Percentiles rank a stretch among this genome's conserved stretches.
phyloP scores from a whole-genome alignment of 2,888 invertebrate genomes.

The Zaprionus lineosus region DNA sequence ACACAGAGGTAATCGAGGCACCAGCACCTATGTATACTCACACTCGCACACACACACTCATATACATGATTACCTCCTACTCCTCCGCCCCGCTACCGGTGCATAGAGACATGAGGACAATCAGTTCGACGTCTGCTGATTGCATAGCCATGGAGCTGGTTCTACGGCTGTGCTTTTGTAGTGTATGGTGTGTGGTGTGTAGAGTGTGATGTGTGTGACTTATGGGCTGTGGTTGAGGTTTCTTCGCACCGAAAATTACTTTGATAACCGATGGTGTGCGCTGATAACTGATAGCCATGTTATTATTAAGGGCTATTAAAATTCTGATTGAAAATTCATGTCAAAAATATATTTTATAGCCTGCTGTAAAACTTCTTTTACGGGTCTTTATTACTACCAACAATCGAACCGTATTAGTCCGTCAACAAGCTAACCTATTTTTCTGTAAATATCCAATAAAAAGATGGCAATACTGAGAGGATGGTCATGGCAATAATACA shows the following conservation, averaged over 20 bases:
- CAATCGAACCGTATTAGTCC: constrained; percentile 16
- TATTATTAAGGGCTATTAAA: constrained; percentile 82
- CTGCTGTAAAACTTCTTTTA: constrained; percentile 70
- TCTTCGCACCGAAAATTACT: constrained; percentile 59
- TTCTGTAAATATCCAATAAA: not conserved
- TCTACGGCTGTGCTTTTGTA: constrained; percentile 7
- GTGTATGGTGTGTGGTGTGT: not conserved
- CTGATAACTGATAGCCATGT: constrained; percentile 80
- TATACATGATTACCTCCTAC: not conserved
- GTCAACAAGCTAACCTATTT: not conserved
- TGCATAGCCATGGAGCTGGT: constrained; percentile 23
- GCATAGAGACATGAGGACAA: constrained; percentile 33
- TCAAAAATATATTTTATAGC: constrained; percentile 81
- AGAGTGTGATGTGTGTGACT: constrained; percentile 1
- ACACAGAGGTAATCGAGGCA: constrained; percentile 69
- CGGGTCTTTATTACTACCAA: constrained; percentile 59
- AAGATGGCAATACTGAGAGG: not conserved
- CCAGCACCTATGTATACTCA: constrained; percentile 27
- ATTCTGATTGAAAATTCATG: constrained; percentile 83
- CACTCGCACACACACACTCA: too few species aligned
- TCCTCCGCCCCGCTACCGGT: constrained; percentile 1
- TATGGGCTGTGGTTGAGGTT: constrained; percentile 16
- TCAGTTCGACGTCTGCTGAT: constrained; percentile 41
- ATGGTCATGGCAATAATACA: too few species aligned
- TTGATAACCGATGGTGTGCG: constrained; percentile 75